phyloP scores from a whole-genome alignment of 2,797 vertebrate species.

The Anguilla pacifica region DNA sequence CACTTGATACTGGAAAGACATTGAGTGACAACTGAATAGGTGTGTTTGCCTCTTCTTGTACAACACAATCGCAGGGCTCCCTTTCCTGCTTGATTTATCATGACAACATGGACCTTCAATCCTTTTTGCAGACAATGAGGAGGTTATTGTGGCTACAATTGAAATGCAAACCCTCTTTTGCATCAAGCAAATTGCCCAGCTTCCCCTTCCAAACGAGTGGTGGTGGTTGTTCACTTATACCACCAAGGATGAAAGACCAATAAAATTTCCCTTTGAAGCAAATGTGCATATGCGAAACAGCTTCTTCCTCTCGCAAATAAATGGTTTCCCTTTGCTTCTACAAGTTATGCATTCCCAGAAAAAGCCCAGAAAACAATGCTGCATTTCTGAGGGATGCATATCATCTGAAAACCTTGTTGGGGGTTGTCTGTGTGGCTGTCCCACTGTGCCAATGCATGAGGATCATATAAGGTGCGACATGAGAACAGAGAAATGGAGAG shows the following conservation, averaged over 20 bases:
- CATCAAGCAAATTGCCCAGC: slow-evolving; percentile 16
- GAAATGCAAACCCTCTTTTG: slow-evolving; percentile 37
- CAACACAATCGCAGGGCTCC: background rate
- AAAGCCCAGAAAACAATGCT: slow-evolving; percentile 64
- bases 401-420: slow-evolving; percentile 65
- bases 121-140: background rate
- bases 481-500: slow-evolving; percentile 26
- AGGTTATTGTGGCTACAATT: background rate
- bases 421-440: slow-evolving; percentile 31
- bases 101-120: background rate
- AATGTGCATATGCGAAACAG: slow-evolving; percentile 15
- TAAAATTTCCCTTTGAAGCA: background rate
- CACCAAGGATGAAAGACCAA: background rate
- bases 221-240: background rate
- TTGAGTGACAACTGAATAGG: background rate
- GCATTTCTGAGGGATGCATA: slow-evolving; percentile 67
- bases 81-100: background rate
- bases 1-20: background rate
- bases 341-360: slow-evolving; percentile 65
- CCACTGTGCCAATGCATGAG: background rate
- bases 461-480: slow-evolving; percentile 42
- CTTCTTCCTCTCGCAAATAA: slow-evolving; percentile 41
- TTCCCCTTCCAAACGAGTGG: background rate
- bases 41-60: background rate
- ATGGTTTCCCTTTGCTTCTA: slow-evolving; percentile 65